Evolutionary conservation across 1,140 invertebrate species (phyloP).

Genomic region (Metopolophium dirhodum): DNA sequence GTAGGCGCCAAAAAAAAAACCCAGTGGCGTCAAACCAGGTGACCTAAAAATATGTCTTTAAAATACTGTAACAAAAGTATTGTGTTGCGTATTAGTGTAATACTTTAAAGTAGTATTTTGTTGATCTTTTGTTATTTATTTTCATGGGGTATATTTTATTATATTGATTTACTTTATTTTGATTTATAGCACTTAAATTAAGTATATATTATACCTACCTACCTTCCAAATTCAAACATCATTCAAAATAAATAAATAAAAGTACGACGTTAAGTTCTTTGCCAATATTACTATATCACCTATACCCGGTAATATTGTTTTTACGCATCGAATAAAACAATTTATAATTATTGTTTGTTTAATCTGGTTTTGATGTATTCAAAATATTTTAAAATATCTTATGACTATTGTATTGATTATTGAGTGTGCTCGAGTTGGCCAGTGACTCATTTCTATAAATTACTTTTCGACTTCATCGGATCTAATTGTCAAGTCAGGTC

Average conservation of each 20-base stretch:
- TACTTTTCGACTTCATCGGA: conserved; percentile 36
- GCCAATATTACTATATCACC: not conserved
- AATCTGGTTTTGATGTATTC: not conserved
- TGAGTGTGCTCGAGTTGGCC: not conserved
- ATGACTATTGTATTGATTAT: not conserved
- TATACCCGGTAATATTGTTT: not conserved
- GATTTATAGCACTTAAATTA: not conserved
- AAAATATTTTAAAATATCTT: not conserved
- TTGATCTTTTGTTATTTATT: conserved; percentile 12
- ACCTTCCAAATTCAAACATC: not conserved
- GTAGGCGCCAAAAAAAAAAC: conserved; percentile 8
- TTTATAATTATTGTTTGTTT: not conserved
- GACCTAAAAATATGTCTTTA: conserved; percentile 14
- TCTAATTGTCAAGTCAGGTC: conserved; percentile 39
- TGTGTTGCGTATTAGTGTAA: conserved; percentile 16
- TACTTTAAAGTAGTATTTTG: not conserved
- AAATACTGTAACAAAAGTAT: conserved; percentile 2
- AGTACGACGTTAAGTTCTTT: not conserved
- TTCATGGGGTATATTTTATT: not conserved
- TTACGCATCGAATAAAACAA: too few relatives aligned
- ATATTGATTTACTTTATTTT: not conserved
- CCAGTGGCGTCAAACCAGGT: conserved; percentile 22
- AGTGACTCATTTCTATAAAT: not conserved
- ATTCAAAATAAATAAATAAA: not conserved
- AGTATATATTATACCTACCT: not conserved